Conservation (phyloP, 2,113 vertebrate species). For the Dinomys branickii region DNA sequence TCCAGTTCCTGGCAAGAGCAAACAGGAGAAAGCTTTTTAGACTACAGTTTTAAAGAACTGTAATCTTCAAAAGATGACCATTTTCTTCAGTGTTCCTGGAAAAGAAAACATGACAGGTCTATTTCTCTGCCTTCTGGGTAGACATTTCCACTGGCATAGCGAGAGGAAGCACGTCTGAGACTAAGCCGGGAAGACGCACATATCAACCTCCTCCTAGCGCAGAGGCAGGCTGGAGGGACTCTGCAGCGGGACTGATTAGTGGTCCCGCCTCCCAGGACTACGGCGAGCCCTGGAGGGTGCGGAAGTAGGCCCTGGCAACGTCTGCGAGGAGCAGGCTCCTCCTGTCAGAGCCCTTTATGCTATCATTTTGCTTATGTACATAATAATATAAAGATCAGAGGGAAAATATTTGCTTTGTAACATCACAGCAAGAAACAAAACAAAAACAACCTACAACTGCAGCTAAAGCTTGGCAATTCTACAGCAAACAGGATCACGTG, state of each 20-base stretch:
- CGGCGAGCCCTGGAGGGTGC: background rate
- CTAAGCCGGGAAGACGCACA: rapidly evolving
- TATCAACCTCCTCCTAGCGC: background rate
- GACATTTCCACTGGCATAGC: background rate
- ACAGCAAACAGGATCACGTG: background rate
- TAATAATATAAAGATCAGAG: background rate
- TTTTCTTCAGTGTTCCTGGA: conserved; percentile 12
- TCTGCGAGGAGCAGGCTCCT: background rate
- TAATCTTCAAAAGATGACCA: background rate
- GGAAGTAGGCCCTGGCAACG: background rate
- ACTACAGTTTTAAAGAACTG: conserved; percentile 25
- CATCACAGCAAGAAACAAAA: background rate
- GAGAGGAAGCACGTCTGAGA: background rate
- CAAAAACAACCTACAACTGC: background rate
- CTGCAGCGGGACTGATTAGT: background rate
- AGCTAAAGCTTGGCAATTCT: background rate
- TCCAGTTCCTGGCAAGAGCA: background rate
- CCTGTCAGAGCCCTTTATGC: background rate
- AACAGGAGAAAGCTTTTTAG: background rate
- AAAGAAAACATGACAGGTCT: background rate
- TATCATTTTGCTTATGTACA: background rate
- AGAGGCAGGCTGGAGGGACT: too few relatives aligned
- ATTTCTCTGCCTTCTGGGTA: background rate
- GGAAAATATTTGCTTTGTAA: conserved; percentile 12
- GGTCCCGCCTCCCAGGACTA: background rate